Conservation (phyloP, 92 coral and sea anemone species). For the Hydrozoanthus gracilis region DNA sequence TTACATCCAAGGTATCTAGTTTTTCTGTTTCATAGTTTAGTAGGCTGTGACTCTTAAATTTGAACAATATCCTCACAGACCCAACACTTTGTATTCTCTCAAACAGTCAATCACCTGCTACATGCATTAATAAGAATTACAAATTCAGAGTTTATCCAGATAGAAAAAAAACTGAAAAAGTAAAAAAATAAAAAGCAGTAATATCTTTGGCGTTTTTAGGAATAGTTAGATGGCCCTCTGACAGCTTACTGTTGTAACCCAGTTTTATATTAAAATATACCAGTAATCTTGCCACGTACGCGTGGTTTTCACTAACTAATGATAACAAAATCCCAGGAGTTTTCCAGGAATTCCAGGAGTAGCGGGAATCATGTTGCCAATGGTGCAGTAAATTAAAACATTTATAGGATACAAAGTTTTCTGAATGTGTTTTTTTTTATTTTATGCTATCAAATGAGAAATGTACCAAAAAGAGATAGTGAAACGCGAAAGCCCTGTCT, state of each 20-base stretch:
- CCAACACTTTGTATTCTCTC: not conserved
- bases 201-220: not conserved
- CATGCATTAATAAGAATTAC: conserved; percentile 8
- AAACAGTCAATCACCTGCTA: not conserved
- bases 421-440: conserved; percentile 12
- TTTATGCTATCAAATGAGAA: conserved; percentile 17
- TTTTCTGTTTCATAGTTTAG: conserved; percentile 20
- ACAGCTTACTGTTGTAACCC: conserved; percentile 5
- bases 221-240: conserved; percentile 6
- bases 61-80: conserved; percentile 10
- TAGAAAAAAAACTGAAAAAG: not conserved
- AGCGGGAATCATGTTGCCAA: not conserved
- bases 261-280: not conserved
- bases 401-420: conserved; percentile 15
- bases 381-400: conserved; percentile 20
- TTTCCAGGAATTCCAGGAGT: too few relatives aligned
- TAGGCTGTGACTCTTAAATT: conserved; percentile 13
- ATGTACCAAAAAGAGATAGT: not conserved
- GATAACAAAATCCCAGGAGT: too few relatives aligned
- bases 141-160: not conserved
- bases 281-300: not conserved
- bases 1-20: conserved; percentile 4
- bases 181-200: conserved; percentile 11
- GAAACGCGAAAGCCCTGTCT: conserved; percentile 6
- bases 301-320: too few relatives aligned